These are phyloP conservation scores for Oreochromis niloticus DNA, from an alignment of 2,113 vertebrate genomes.

Conservation along the genomic window DNA sequence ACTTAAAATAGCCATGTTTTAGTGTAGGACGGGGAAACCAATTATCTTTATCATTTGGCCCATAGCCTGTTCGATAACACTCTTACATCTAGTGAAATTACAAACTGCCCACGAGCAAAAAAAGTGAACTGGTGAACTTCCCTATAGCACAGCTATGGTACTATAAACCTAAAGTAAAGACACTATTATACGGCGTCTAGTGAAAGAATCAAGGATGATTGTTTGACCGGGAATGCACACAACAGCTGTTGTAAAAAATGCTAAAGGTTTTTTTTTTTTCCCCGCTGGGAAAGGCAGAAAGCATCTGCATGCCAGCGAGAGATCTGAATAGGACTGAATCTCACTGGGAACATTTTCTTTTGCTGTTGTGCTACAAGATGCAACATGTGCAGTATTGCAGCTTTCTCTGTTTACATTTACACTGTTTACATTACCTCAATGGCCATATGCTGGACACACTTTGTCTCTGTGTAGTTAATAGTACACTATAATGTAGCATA, in stretches of 20 bases:
- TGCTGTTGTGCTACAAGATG: background rate
- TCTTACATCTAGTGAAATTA: slow-evolving; percentile 53
- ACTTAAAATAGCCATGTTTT: slow-evolving; percentile 35
- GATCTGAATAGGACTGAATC: background rate
- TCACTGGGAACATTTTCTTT: background rate
- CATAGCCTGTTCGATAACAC: slow-evolving; percentile 53
- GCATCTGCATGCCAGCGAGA: background rate
- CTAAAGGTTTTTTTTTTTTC: background rate
- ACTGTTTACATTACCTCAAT: background rate
- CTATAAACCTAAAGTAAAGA: slow-evolving; percentile 44
- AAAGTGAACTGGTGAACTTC: slow-evolving; percentile 32
- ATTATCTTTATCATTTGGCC: slow-evolving; percentile 65
- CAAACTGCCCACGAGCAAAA: slow-evolving; percentile 37
- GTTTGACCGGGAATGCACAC: slow-evolving; percentile 29
- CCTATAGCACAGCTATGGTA: slow-evolving; percentile 21
- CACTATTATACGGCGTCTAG: background rate
- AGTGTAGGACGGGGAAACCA: slow-evolving; percentile 36
- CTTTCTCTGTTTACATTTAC: background rate
- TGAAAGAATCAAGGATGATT: background rate
- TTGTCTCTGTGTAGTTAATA: background rate
- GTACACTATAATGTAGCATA: slow-evolving; percentile 10
- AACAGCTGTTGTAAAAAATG: slow-evolving; percentile 18
- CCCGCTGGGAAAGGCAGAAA: background rate
- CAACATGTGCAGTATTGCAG: background rate
- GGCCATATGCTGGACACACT: background rate